phyloP scores from a whole-genome alignment of 2,113 vertebrate genomes.

The Dryoscopus gambensis region DNA sequence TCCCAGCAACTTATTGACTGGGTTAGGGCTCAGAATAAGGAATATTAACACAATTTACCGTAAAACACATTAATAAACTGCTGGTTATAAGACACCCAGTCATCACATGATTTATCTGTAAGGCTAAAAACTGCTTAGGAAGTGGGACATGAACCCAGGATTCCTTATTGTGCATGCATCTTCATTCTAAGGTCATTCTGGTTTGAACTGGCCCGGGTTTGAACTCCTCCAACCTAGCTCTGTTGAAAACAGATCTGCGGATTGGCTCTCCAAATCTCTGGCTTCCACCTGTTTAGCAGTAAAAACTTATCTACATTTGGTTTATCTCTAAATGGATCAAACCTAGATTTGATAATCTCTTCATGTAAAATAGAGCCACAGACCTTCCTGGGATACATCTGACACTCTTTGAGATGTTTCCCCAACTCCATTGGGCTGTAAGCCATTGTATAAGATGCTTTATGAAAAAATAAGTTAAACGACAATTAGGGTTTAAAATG shows the following conservation, averaged over 20 bases:
- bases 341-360: not conserved
- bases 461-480: not conserved
- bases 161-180: not conserved
- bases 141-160: not conserved
- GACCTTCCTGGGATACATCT: not conserved
- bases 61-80: not conserved
- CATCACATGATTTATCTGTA: not conserved
- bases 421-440: not conserved
- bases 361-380: not conserved
- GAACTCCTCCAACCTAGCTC: not conserved
- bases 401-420: not conserved
- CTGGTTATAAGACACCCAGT: not conserved
- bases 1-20: not conserved
- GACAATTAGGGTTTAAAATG: not conserved
- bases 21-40: not conserved
- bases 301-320: not conserved
- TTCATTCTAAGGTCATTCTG: not conserved
- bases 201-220: not conserved
- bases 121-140: not conserved
- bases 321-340: not conserved
- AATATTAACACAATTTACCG: not conserved
- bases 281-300: not conserved
- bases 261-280: not conserved
- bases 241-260: not conserved
- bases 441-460: not conserved